Evolutionary conservation across 2,888 invertebrate genomes (phyloP).

Genomic region (Dinocampus coccinellae): DNA sequence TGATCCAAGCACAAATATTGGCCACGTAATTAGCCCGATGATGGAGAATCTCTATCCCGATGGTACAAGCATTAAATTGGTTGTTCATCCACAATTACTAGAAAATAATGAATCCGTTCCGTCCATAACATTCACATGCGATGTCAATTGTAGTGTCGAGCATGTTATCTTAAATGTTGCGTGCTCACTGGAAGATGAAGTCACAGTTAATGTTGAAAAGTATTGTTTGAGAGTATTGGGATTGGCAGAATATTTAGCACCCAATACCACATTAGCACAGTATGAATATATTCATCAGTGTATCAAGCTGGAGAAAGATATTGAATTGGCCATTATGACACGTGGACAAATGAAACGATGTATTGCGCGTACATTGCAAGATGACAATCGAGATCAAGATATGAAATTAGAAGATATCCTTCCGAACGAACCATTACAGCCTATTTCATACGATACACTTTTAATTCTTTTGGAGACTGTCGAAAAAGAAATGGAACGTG

Average conservation of each 20-base stretch:
- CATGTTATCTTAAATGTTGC: slow-evolving; percentile 88
- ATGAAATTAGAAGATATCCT: slow-evolving; percentile 84
- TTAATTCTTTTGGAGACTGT: slow-evolving; percentile 88
- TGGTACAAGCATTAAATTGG: slow-evolving; percentile 89
- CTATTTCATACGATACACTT: slow-evolving; percentile 85
- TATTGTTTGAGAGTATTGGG: slow-evolving; percentile 85
- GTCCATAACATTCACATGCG: slow-evolving; percentile 92
- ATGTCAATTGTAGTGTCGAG: slow-evolving; percentile 89
- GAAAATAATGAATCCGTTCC: slow-evolving; percentile 73
- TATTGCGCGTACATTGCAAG: slow-evolving; percentile 84
- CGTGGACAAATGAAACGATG: slow-evolving; percentile 77
- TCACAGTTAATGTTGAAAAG: slow-evolving; percentile 75
- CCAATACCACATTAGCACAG: slow-evolving; percentile 86
- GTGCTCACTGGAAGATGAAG: slow-evolving; percentile 83
- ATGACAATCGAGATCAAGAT: slow-evolving; percentile 83
- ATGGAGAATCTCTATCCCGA: slow-evolving; percentile 84
- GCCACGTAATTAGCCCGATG: slow-evolving; percentile 89
- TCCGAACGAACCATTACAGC: slow-evolving; percentile 80
- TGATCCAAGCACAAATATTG: slow-evolving; percentile 86
- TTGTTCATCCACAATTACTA: slow-evolving; percentile 78
- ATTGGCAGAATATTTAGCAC: slow-evolving; percentile 88
- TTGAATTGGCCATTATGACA: slow-evolving; percentile 74
- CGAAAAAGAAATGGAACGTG: slow-evolving; percentile 84
- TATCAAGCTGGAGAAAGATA: slow-evolving; percentile 92
- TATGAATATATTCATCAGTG: slow-evolving; percentile 95